Evolutionary conservation across 2,888 invertebrate species (phyloP), one percentile per base, ranked within the genome.

Genomic region (Pyrochroa serraticornis): DNA sequence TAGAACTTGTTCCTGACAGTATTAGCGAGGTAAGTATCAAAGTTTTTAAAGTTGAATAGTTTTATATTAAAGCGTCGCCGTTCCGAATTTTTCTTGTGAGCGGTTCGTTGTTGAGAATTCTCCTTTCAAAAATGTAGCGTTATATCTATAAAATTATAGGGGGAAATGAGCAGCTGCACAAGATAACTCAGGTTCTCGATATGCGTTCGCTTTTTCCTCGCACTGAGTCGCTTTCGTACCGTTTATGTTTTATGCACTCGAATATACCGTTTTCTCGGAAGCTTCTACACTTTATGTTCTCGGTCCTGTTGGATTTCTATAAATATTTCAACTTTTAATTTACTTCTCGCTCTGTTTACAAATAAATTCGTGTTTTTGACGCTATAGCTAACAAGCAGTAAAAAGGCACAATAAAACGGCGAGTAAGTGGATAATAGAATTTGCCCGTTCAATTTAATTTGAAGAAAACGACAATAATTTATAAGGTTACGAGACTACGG

Each of bases 201-300:
- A 46, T 47, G 43, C 45, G 45, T 14, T 22, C 22, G 22, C 38
- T 39, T 39, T 10, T 39, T 10, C 13, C 39, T 46, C 39, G 43
- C 32, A 49, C 43, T 50, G 41, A 30, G 51, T 57, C 51, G 51
- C 47, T 22, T 22, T 22, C 44, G 35, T 48, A 39, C 34, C 44
- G 52, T 60, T 61, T 61, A 61, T 61, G 50, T 61, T 61, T 61
- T 54, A 61, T 61, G 61, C 57, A 61, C 57, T 58, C 47, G 61
- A 54, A 58, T 61, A 57, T 57, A 41, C 41, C 36, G 45, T 44
- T 49, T 58, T 49, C 61, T 50, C 52, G 37, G 48, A 57, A 53
- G 46, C 42, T 45, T 57, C 54, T 41, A 36, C 46, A 60, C 34
- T 61, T 61, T 61, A 61, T 61, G 61, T 58, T 53, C 54, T 51